Conservation (phyloP, 2,797 vertebrate genomes). For the Salarias fasciatus region DNA sequence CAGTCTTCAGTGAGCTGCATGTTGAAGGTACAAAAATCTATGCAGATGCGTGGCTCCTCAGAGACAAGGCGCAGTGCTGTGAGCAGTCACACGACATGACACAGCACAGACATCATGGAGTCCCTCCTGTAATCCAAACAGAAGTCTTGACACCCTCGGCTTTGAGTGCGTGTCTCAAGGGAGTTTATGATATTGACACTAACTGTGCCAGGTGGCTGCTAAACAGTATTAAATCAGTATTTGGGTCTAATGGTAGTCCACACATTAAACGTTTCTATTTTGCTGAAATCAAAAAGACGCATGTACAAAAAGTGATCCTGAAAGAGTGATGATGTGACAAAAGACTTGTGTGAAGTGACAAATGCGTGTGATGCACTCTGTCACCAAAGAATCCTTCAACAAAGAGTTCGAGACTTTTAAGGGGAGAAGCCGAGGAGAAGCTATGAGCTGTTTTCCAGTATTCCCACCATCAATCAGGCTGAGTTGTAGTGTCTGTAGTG, state of each 20-base stretch:
- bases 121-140: conserved; percentile 67
- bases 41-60: neutral
- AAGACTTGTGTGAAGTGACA: neutral
- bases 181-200: conserved; percentile 23
- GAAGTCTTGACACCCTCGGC: conserved; percentile 23
- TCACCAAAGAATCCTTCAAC: conserved; percentile 1
- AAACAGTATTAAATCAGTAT: conserved; percentile 10
- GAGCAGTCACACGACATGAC: conserved; percentile 27
- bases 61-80: neutral
- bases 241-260: conserved; percentile 6
- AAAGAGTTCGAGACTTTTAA: neutral
- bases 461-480: too few species aligned
- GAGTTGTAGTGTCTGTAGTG: too few species aligned
- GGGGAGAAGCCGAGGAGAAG: neutral
- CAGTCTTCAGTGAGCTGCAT: conserved; percentile 5
- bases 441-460: neutral
- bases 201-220: conserved; percentile 10
- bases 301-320: too few species aligned
- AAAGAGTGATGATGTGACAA: too few species aligned
- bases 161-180: conserved; percentile 29
- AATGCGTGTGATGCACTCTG: neutral
- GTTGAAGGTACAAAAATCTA: conserved; percentile 18
- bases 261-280: too few species aligned
- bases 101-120: conserved; percentile 61
- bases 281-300: too few species aligned